Evolutionary conservation across 2,113 vertebrate genomes (phyloP).

Genomic region (Siphamia tubifer): DNA sequence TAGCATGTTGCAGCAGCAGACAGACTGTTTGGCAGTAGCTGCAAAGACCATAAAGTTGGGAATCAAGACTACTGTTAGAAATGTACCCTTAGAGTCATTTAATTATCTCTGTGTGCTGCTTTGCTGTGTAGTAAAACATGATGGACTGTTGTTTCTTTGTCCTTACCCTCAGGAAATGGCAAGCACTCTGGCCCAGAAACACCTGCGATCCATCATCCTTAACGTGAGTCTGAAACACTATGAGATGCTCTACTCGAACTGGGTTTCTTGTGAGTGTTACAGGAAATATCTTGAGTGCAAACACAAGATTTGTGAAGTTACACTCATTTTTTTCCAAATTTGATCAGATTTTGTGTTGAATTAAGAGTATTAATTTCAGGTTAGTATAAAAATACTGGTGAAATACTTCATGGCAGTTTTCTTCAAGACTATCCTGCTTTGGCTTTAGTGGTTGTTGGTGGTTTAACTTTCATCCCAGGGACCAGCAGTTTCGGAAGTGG

Average conservation of each 20-base stretch:
- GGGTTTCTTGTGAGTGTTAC: not conserved
- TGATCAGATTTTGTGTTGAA: no score
- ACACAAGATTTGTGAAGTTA: not conserved
- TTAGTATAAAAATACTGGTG: not conserved
- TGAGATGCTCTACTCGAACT: not conserved
- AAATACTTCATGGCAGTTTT: not conserved
- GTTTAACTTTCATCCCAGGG: not conserved
- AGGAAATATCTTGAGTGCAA: not conserved
- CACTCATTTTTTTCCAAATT: no score
- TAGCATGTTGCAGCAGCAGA: constrained; percentile 46
- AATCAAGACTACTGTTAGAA: not conserved
- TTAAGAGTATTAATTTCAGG: no score
- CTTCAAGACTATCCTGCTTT: not conserved
- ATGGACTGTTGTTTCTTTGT: constrained; percentile 19
- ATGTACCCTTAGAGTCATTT: not conserved
- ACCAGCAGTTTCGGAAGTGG: constrained; percentile 2
- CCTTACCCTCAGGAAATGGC: constrained; percentile 89
- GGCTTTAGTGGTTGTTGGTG: not conserved
- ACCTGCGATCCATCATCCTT: constrained; percentile 95
- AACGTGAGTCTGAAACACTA: constrained; percentile 86
- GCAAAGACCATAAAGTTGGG: not conserved
- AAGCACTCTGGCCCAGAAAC: constrained; percentile 95
- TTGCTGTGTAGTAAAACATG: constrained; percentile 3
- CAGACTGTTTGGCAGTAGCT: constrained; percentile 13
- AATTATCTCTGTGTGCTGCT: not conserved